Conservation (phyloP, 2,113 vertebrate genomes). For the Procavia capensis region DNA sequence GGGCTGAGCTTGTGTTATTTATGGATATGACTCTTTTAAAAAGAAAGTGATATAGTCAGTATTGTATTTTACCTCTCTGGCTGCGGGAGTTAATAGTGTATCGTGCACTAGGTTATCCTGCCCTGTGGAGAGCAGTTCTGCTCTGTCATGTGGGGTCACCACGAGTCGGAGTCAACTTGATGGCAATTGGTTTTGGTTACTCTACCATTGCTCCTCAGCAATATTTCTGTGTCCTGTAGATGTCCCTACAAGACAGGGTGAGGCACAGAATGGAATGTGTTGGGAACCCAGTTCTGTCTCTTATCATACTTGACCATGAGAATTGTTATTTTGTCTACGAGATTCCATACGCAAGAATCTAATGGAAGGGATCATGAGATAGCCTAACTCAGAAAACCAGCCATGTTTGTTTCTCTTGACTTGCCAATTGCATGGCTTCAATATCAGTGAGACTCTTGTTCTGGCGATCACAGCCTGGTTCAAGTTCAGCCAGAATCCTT, state of each 20-base stretch:
- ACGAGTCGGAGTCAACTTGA: no score
- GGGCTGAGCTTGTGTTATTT: not conserved
- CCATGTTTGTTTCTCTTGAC: not conserved
- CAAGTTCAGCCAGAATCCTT: not conserved
- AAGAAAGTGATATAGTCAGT: constrained; percentile 7
- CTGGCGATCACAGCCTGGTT: not conserved
- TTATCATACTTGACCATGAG: not conserved
- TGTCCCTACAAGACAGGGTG: not conserved
- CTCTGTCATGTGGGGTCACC: no score
- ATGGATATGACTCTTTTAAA: not conserved
- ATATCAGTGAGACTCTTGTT: not conserved
- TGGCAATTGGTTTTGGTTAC: no score
- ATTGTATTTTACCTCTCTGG: not conserved
- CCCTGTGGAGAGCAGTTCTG: no score
- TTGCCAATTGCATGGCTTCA: not conserved
- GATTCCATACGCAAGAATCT: not conserved
- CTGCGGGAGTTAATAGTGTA: not conserved
- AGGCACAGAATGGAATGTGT: no score
- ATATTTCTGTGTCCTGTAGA: not conserved
- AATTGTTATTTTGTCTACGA: not conserved
- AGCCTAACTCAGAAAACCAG: not conserved
- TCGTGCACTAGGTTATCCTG: not conserved
- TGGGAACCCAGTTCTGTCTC: not conserved
- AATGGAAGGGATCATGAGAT: not conserved
- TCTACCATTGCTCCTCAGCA: not conserved